These are phyloP conservation scores for Xenopus petersii DNA, from an alignment of 2,797 vertebrate genomes.

Conservation along the genomic window DNA sequence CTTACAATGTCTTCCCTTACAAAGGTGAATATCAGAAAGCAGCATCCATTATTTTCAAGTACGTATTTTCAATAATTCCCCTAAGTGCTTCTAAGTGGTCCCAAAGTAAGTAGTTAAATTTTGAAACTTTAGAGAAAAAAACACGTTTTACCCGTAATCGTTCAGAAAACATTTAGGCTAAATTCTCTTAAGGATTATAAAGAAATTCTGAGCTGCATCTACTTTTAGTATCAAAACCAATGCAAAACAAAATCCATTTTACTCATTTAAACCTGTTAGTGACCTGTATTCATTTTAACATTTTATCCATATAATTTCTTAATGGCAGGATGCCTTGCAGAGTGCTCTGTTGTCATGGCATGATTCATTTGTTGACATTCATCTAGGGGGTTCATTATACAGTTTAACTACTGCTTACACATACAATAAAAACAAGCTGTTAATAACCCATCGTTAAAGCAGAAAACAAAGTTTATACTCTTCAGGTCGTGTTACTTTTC, in stretches of 20 bases:
- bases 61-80: slow-evolving; percentile 26
- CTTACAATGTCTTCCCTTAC: background rate
- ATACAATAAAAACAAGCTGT: background rate
- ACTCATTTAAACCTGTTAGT: no score
- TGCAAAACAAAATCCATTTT: no score
- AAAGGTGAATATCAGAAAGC: slow-evolving; percentile 13
- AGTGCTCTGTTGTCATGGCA: background rate
- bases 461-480: no score
- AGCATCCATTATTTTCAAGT: slow-evolving; percentile 24
- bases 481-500: no score
- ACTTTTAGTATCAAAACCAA: no score
- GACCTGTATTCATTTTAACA: no score
- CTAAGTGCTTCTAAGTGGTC: slow-evolving; percentile 44
- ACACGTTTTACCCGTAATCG: slow-evolving; percentile 14
- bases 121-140: slow-evolving; percentile 8
- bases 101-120: slow-evolving; percentile 28
- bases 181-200: no score
- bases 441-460: slow-evolving; percentile 1
- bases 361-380: slow-evolving; percentile 33
- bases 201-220: no score
- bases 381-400: slow-evolving; percentile 11
- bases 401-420: slow-evolving; percentile 3
- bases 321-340: no score
- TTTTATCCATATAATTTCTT: no score
- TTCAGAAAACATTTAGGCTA: background rate